A percentile compares a stretch with the other conserved stretches of the same genome.
Conservation (phyloP, 1,140 invertebrate genomes). For the Drosophila simulans region DNA sequence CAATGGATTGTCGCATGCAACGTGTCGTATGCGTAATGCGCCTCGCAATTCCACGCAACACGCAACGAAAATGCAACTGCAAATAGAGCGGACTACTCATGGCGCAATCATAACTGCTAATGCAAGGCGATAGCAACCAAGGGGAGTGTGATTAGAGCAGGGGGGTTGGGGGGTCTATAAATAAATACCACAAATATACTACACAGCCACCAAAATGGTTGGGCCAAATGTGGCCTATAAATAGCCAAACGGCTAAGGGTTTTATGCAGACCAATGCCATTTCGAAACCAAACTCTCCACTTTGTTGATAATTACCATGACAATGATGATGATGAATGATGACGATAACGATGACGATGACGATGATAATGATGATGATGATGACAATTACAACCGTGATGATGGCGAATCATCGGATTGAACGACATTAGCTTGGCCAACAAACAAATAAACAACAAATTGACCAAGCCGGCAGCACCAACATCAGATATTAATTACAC, state of each 20-base stretch:
- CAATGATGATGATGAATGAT: constrained; percentile 11
- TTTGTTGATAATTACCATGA: neutral
- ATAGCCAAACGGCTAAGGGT: constrained; percentile 23
- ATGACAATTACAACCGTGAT: constrained; percentile 13
- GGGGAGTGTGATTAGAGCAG: neutral
- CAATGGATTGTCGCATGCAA: constrained; percentile 21
- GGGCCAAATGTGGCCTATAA: constrained; percentile 25
- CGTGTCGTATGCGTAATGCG: constrained; percentile 46
- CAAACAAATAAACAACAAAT: constrained; percentile 9
- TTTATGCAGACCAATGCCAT: neutral
- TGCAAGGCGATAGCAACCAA: constrained; percentile 12
- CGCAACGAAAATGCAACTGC: constrained; percentile 6
- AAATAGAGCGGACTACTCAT: neutral
- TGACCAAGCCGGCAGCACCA: constrained; percentile 1
- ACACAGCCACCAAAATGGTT: neutral
- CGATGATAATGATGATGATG: constrained; percentile 9
- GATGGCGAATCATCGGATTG: constrained; percentile 31
- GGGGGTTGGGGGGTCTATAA: constrained; percentile 6
- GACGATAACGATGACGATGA: constrained; percentile 9
- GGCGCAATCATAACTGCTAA: constrained; percentile 18
- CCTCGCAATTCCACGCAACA: neutral
- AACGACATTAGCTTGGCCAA: constrained; percentile 1
- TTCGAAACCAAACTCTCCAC: neutral
- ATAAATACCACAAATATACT: constrained; percentile 34
- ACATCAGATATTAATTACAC: constrained; percentile 56